These are phyloP conservation scores for Haemorhous mexicanus DNA, from an alignment of 2,113 vertebrate genomes.

Conservation along the genomic window DNA sequence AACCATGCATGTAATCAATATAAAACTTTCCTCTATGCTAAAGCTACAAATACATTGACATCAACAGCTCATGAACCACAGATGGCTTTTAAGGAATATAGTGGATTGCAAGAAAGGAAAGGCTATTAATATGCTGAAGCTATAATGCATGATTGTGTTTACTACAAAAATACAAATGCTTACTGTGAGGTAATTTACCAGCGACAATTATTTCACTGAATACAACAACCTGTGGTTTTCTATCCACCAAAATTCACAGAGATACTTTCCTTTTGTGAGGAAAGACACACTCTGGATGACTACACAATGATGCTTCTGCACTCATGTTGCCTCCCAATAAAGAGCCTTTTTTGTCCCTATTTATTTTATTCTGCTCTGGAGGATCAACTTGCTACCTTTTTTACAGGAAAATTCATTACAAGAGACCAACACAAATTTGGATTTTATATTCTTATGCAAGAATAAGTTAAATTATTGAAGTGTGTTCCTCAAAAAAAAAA, in stretches of 20 bases:
- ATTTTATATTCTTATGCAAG: not conserved
- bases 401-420: not conserved
- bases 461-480: not conserved
- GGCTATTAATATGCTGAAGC: not conserved
- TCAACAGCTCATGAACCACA: not conserved
- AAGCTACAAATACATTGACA: not conserved
- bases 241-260: not conserved
- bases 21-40: not conserved
- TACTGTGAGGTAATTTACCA: not conserved
- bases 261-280: not conserved
- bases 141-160: not conserved
- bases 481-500: not conserved
- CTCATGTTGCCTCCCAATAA: not conserved
- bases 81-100: not conserved
- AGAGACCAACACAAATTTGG: not conserved
- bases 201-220: not conserved
- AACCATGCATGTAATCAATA: not conserved
- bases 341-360: not conserved
- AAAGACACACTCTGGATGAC: not conserved
- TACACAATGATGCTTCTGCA: not conserved
- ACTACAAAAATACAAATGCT: not conserved
- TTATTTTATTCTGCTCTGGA: not conserved
- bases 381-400: not conserved
- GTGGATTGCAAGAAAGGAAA: not conserved
- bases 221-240: not conserved